phyloP scores from a whole-genome alignment of 2,888 invertebrate species.

The Leucania comma region DNA sequence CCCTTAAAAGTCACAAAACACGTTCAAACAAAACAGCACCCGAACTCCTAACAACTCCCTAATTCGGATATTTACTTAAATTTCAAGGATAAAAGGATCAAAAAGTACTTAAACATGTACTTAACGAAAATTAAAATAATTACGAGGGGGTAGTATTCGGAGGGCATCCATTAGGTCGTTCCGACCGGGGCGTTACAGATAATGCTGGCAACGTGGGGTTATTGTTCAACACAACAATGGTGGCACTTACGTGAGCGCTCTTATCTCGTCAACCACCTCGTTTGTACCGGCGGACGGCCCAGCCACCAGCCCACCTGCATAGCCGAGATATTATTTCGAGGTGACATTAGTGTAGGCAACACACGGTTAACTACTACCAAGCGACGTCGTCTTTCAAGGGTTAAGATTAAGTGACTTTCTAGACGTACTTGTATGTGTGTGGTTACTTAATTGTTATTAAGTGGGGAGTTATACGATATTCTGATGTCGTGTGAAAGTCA shows the following conservation, averaged over 20 bases:
- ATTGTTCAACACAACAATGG: constrained; percentile 84
- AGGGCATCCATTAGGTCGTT: constrained; percentile 81
- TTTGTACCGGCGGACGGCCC: constrained; percentile 76
- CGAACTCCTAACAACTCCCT: constrained; percentile 70
- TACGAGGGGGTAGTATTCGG: constrained; percentile 77
- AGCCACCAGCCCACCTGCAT: constrained; percentile 77
- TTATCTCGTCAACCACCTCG: constrained; percentile 85
- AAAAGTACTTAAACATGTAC: constrained; percentile 78
- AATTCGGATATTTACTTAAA: constrained; percentile 73
- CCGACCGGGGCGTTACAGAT: constrained; percentile 78
- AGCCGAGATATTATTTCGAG: constrained; percentile 73
- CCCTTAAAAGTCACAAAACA: constrained; percentile 47
- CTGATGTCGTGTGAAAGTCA: constrained; percentile 18
- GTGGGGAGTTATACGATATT: constrained; percentile 42
- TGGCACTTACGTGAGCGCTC: constrained; percentile 79
- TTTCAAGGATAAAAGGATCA: constrained; percentile 76
- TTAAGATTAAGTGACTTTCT: constrained; percentile 58
- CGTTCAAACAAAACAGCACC: constrained; percentile 61
- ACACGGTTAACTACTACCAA: constrained; percentile 63
- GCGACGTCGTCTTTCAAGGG: constrained; percentile 52
- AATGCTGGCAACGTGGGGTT: constrained; percentile 80
- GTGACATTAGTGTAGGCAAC: constrained; percentile 66
- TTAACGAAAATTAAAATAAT: constrained; percentile 85
- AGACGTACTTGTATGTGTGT: constrained; percentile 25
- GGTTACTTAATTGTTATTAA: constrained; percentile 50